phyloP scores from a whole-genome alignment of 2,113 vertebrate genomes.

The Thalassoma bifasciatum region DNA sequence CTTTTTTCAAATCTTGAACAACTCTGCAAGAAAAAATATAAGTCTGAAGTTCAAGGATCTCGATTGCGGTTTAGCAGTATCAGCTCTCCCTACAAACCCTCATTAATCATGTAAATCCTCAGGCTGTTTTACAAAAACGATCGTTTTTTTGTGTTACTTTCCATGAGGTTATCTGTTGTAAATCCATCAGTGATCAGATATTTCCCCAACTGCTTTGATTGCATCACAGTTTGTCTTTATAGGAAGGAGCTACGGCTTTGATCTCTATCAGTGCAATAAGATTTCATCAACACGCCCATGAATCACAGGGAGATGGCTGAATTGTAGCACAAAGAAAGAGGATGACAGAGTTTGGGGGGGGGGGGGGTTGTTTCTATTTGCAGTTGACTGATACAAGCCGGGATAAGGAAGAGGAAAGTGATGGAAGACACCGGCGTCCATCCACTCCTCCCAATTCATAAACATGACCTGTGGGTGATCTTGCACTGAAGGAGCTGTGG shows the following conservation, averaged over 20 bases:
- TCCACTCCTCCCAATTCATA: constrained; percentile 84
- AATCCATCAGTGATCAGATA: constrained; percentile 60
- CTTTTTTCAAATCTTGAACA: too few species aligned
- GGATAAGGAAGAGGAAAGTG: constrained; percentile 71
- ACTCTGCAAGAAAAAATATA: background rate
- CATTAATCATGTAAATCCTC: constrained; percentile 64
- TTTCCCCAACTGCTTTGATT: constrained; percentile 66
- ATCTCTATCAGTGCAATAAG: constrained; percentile 54
- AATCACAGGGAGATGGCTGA: constrained; percentile 49
- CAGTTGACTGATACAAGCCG: constrained; percentile 26
- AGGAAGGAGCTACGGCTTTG: constrained; percentile 60
- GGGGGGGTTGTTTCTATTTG: constrained; percentile 25
- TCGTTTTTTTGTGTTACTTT: background rate
- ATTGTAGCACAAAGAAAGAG: background rate
- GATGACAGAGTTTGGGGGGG: background rate
- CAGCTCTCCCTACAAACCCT: constrained; percentile 8
- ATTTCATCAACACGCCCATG: constrained; percentile 58
- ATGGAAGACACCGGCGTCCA: constrained; percentile 58
- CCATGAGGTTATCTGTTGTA: constrained; percentile 25
- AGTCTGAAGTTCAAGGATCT: background rate
- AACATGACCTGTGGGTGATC: constrained; percentile 88
- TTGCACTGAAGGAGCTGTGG: constrained; percentile 53
- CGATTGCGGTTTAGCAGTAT: background rate
- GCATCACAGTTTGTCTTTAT: constrained; percentile 61
- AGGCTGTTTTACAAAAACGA: constrained; percentile 11